phyloP scores from a whole-genome alignment of 2,888 invertebrate species.

The Allolobophora icterica region DNA sequence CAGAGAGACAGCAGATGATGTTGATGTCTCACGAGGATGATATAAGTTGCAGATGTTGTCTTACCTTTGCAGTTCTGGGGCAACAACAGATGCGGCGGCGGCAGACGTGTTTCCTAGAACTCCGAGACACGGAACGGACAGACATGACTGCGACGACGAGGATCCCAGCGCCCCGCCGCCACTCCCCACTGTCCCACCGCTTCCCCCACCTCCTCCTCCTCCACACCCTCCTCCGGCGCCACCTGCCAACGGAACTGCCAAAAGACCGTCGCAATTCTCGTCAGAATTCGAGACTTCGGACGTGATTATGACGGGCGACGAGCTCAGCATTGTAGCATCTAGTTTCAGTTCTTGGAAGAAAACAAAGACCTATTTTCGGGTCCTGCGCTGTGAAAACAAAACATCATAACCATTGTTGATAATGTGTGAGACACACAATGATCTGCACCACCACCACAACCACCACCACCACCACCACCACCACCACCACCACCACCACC shows the following conservation, averaged over 20 bases:
- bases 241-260: constrained; percentile 43
- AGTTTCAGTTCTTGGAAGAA: background rate
- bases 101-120: background rate
- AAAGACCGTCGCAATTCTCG: constrained; percentile 28
- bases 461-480: background rate
- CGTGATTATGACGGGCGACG: constrained; percentile 40
- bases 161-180: constrained; percentile 38
- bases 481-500: too few relatives aligned
- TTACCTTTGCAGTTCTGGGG: background rate
- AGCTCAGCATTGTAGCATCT: constrained; percentile 25
- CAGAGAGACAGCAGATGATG: too few relatives aligned
- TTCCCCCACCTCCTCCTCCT: constrained; percentile 32
- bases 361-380: background rate
- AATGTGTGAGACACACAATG: background rate
- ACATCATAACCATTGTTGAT: background rate
- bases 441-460: background rate
- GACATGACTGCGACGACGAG: constrained; percentile 44
- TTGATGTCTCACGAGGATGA: too few relatives aligned
- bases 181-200: background rate
- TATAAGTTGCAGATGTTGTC: background rate
- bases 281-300: constrained; percentile 26
- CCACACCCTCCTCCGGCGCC: background rate
- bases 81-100: background rate
- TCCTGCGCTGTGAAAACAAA: background rate
- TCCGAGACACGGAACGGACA: constrained; percentile 45